Conservation (phyloP, 2,113 vertebrate genomes). For the Mionectes macconnelli region DNA sequence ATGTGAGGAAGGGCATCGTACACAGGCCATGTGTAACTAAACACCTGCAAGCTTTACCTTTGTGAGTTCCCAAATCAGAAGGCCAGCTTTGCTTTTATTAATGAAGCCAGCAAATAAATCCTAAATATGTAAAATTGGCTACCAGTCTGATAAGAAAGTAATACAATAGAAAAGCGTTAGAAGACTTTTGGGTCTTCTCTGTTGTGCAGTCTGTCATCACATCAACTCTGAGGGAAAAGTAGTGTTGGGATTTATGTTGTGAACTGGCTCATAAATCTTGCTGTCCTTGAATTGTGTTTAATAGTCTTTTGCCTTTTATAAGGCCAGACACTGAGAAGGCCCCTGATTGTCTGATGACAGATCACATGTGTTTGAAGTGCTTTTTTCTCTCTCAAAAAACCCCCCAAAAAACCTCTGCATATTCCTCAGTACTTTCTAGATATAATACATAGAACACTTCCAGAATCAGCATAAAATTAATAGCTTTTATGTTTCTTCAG, state of each 20-base stretch:
- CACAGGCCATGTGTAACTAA: neutral
- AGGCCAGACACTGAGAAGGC: neutral
- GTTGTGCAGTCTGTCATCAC: neutral
- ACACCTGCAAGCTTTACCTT: neutral
- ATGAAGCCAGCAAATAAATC: neutral
- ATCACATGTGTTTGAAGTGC: accelerated
- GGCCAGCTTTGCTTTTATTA: neutral
- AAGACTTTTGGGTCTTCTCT: neutral
- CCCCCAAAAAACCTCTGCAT: neutral
- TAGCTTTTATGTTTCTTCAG: neutral
- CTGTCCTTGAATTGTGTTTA: neutral
- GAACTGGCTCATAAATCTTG: neutral
- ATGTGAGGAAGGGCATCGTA: neutral
- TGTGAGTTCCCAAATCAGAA: neutral
- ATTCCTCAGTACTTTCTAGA: neutral
- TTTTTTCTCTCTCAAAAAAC: neutral
- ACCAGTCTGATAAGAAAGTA: neutral
- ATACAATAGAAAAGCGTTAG: neutral
- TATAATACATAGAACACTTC: accelerated
- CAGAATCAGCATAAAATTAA: neutral
- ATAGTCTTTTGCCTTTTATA: neutral
- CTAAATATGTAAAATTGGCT: neutral
- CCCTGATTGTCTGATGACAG: neutral
- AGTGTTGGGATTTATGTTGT: neutral
- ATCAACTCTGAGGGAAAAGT: neutral